Evolutionary conservation across 2,888 invertebrate species (phyloP).

Genomic region (Limnephilus rhombicus): DNA sequence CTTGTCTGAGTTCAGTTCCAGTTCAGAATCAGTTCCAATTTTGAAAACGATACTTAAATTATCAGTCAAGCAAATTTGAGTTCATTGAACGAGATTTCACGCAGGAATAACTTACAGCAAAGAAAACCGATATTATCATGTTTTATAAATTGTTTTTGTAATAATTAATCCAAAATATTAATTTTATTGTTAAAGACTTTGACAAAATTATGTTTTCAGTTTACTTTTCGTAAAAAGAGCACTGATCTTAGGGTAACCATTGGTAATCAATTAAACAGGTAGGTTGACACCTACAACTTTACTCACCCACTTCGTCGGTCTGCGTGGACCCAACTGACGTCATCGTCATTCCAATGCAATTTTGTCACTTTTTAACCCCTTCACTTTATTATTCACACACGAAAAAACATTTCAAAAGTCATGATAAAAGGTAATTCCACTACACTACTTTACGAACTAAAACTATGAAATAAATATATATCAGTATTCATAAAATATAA

Average conservation of each 20-base stretch:
- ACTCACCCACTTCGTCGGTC: slow-evolving; percentile 65
- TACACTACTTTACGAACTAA: neutral
- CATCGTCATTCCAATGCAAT: slow-evolving; percentile 10
- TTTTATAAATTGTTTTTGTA: too few relatives aligned
- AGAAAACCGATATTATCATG: too few relatives aligned
- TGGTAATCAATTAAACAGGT: neutral
- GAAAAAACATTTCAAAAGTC: neutral
- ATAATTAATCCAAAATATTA: neutral
- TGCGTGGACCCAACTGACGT: slow-evolving; percentile 62
- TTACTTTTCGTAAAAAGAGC: neutral
- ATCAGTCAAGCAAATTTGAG: too few relatives aligned
- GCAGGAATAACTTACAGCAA: too few relatives aligned
- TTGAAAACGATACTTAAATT: too few relatives aligned
- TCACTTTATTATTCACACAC: neutral
- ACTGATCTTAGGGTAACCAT: neutral
- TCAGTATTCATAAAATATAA: neutral
- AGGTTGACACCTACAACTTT: neutral
- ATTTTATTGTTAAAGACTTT: neutral
- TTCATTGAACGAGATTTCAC: too few relatives aligned
- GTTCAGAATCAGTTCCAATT: too few relatives aligned
- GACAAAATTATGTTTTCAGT: neutral
- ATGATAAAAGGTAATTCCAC: neutral
- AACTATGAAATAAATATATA: neutral
- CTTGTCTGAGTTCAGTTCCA: too few relatives aligned
- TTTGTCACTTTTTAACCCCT: neutral